These are phyloP conservation scores for Mastacembelus armatus DNA, from an alignment of 2,797 vertebrate genomes.

Conservation along the genomic window DNA sequence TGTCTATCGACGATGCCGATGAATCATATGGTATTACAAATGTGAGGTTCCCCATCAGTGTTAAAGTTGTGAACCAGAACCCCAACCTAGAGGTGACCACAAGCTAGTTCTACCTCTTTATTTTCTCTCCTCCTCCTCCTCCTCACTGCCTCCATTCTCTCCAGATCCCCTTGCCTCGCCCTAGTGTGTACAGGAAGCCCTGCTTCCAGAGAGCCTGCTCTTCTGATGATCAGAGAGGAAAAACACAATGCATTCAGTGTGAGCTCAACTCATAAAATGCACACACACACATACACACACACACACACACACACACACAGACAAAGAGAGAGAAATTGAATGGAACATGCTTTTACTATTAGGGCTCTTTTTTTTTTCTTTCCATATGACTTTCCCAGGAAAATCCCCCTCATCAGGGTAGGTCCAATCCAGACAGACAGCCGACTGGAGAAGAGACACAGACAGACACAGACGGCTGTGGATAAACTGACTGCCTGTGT, in stretches of 20 bases:
- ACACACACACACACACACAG: conserved; percentile 36
- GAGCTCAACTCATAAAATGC: conserved; percentile 74
- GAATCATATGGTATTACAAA: too few relatives aligned
- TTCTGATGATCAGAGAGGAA: conserved; percentile 76
- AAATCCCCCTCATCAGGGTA: conserved; percentile 81
- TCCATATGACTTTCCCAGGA: conserved; percentile 84
- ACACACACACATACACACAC: conserved; percentile 46
- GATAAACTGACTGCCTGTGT: conserved; percentile 32
- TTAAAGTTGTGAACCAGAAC: conserved; percentile 6
- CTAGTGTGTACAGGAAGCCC: conserved; percentile 76
- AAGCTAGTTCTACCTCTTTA: conserved; percentile 30
- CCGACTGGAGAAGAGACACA: conserved; percentile 66
- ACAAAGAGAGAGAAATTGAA: conserved; percentile 65
- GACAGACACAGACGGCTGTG: conserved; percentile 45
- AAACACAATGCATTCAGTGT: conserved; percentile 83
- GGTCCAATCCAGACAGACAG: conserved; percentile 77
- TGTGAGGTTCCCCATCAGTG: too few relatives aligned
- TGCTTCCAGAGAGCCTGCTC: conserved; percentile 67
- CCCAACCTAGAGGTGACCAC: conserved; percentile 40
- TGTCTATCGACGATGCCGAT: too few relatives aligned
- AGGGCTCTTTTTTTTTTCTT: conserved; percentile 68
- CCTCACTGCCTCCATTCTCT: conserved; percentile 13
- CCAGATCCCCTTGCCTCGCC: conserved; percentile 65
- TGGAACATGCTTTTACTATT: conserved; percentile 84
- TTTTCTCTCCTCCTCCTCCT: not conserved